A percentile compares a stretch with the other conserved stretches of the same genome.
Evolutionary conservation across 2,797 vertebrate species (phyloP).

Genomic region (Setipinna tenuifilis): DNA sequence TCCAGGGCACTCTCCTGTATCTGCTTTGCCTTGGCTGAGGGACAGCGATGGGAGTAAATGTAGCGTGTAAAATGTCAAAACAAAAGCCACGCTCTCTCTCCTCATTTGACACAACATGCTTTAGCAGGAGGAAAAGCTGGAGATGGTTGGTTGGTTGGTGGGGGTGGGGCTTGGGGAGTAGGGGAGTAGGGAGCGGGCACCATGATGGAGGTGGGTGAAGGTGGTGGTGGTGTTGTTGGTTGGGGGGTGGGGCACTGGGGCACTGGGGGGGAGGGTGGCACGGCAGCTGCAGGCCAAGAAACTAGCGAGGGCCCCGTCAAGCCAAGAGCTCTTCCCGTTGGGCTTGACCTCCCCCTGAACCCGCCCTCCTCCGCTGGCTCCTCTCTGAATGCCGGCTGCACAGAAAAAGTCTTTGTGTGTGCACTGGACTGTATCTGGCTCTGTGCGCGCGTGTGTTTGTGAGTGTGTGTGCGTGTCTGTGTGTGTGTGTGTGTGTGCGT

Average conservation of each 20-base stretch:
- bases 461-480: neutral
- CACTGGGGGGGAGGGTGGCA: neutral
- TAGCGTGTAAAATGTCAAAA: constrained; percentile 49
- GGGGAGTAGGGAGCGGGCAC: too few species aligned
- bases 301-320: constrained; percentile 22
- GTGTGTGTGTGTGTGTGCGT: neutral
- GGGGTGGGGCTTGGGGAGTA: neutral
- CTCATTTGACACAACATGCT: constrained; percentile 31
- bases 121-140: neutral
- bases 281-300: constrained; percentile 1
- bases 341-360: constrained; percentile 38
- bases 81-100: constrained; percentile 47
- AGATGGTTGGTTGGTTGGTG: neutral
- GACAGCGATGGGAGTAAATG: constrained; percentile 45
- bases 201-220: neutral
- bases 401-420: constrained; percentile 35
- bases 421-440: constrained; percentile 14
- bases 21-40: constrained; percentile 9
- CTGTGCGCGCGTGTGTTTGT: neutral
- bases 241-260: neutral
- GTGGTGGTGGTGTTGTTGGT: too few species aligned
- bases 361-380: constrained; percentile 13
- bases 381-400: constrained; percentile 33
- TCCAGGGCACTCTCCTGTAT: neutral
- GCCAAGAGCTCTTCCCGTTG: constrained; percentile 30